These are phyloP conservation scores for Chironomus tepperi DNA, from an alignment of 1,140 invertebrate species.

Conservation along the genomic window DNA sequence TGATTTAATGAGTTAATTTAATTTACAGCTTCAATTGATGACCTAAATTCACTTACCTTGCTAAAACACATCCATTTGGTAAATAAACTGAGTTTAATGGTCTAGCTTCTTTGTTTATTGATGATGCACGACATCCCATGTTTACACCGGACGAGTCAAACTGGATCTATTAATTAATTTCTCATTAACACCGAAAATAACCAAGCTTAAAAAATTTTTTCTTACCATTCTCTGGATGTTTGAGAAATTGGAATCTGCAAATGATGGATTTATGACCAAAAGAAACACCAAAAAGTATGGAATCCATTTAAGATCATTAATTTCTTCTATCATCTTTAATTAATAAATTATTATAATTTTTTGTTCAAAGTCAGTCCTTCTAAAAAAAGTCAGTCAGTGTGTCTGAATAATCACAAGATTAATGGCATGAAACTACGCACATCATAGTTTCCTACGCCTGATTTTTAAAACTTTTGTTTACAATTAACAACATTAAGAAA, in stretches of 20 bases:
- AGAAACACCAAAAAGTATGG: not conserved
- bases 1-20: constrained; percentile 1
- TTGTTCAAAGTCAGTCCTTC: no score
- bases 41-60: constrained; percentile 36
- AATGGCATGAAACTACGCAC: no score
- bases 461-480: no score
- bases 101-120: constrained; percentile 79
- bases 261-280: not conserved
- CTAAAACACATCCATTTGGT: constrained; percentile 78
- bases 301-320: constrained; percentile 11
- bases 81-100: constrained; percentile 77
- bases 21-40: constrained; percentile 18
- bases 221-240: constrained; percentile 12
- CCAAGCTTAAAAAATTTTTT: not conserved
- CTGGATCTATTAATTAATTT: not conserved
- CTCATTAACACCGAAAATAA: not conserved
- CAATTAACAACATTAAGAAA: no score
- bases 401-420: no score
- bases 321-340: not conserved
- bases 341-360: not conserved
- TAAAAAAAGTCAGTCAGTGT: no score
- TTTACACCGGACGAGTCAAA: not conserved
- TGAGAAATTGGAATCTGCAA: not conserved
- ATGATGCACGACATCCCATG: constrained; percentile 41
- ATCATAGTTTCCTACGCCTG: no score